A percentile compares a stretch with the other conserved stretches of the same genome.
phyloP scores from a whole-genome alignment of 2,888 invertebrate genomes.

The Thymelicus lineola region DNA sequence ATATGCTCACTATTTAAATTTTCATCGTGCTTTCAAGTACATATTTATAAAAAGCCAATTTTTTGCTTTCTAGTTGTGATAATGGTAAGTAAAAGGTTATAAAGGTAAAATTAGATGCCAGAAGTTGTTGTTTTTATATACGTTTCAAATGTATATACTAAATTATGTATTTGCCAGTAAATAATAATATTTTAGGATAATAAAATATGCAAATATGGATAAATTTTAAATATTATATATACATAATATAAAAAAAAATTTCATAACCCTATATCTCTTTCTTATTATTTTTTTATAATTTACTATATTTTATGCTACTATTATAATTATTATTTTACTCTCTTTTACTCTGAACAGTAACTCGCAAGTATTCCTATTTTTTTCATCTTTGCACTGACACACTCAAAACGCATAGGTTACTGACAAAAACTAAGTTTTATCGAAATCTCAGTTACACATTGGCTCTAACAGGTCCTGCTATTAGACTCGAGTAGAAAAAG shows the following conservation, averaged over 20 bases:
- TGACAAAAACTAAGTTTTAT: background rate
- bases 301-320: background rate
- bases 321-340: background rate
- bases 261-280: background rate
- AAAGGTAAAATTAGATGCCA: background rate
- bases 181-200: background rate
- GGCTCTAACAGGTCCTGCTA: slow-evolving; percentile 82
- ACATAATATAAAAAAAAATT: too few species aligned
- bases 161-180: background rate
- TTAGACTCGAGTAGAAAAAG: slow-evolving; percentile 83
- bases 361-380: background rate
- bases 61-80: slow-evolving; percentile 12
- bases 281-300: background rate
- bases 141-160: too few species aligned
- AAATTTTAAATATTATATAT: too few species aligned
- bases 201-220: too few species aligned
- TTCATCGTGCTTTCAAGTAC: background rate
- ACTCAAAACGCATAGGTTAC: slow-evolving; percentile 4
- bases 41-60: slow-evolving; percentile 10
- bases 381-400: background rate
- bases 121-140: background rate
- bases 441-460: slow-evolving; percentile 52
- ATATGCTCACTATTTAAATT: background rate
- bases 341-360: slow-evolving; percentile 3
- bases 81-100: slow-evolving; percentile 6